Percentiles rank a stretch among this genome's conserved stretches.
Evolutionary conservation across 2,113 vertebrate genomes (phyloP).

Genomic region (Aspiorhynchus laticeps): DNA sequence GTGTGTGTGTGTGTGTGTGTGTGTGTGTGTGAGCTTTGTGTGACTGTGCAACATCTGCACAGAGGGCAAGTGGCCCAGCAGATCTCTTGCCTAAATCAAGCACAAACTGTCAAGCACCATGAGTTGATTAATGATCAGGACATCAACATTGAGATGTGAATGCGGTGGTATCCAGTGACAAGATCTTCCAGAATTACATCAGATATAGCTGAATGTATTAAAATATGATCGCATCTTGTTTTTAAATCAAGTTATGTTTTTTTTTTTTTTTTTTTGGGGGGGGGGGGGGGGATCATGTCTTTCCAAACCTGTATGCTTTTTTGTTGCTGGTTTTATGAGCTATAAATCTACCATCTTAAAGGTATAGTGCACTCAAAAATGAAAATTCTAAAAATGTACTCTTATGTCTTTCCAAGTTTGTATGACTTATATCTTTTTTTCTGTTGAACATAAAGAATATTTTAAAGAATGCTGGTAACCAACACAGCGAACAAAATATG

Average conservation of each 20-base stretch:
- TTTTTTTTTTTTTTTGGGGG: neutral
- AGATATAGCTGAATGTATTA: neutral
- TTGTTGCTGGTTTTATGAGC: neutral
- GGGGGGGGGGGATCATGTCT: neutral
- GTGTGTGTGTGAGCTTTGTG: constrained; percentile 29
- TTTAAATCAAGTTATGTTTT: neutral
- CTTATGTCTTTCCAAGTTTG: neutral
- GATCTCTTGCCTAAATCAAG: constrained; percentile 41
- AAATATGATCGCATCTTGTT: neutral
- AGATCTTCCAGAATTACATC: neutral
- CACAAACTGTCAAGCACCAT: constrained; percentile 35
- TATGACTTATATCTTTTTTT: neutral
- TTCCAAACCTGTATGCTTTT: neutral
- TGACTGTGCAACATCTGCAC: constrained; percentile 40
- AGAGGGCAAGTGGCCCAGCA: constrained; percentile 32
- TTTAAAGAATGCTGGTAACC: neutral
- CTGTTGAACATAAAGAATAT: neutral
- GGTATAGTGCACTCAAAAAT: neutral
- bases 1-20: constrained; percentile 41
- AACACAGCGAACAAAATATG: neutral
- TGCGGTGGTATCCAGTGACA: constrained; percentile 12
- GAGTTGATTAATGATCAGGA: constrained; percentile 34
- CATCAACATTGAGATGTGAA: constrained; percentile 1
- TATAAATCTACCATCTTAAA: neutral
- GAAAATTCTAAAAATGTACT: neutral